Conservation (phyloP, 2,888 invertebrate genomes). For the Callyntrura guangdongensis region DNA sequence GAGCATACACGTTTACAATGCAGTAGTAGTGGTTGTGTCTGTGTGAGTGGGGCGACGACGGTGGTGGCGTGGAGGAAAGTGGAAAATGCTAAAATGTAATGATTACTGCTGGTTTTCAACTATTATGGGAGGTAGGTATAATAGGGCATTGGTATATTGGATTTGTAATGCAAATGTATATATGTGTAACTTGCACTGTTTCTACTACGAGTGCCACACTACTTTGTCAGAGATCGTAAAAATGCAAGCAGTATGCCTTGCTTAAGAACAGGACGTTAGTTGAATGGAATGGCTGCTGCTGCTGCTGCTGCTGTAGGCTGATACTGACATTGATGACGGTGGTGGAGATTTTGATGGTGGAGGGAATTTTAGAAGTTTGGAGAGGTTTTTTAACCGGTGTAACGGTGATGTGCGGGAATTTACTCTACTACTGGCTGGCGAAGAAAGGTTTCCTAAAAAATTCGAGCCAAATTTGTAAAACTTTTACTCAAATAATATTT, state of each 20-base stretch:
- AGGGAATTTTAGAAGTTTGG: neutral
- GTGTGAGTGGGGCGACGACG: too few species aligned
- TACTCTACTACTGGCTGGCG: too few species aligned
- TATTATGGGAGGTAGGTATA: neutral
- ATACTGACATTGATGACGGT: conserved; percentile 39
- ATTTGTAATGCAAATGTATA: neutral
- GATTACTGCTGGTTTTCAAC: neutral
- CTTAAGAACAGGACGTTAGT: conserved; percentile 12
- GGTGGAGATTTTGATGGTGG: neutral
- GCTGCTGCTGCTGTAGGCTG: neutral
- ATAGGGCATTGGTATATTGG: neutral
- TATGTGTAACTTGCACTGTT: neutral
- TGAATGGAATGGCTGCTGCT: neutral
- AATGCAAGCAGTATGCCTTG: conserved; percentile 34
- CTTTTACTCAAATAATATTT: too few species aligned
- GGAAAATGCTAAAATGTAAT: conserved; percentile 32
- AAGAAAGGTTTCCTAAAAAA: too few species aligned
- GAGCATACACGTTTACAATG: conserved; percentile 41
- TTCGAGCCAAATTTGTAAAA: too few species aligned
- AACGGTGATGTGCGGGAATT: too few species aligned
- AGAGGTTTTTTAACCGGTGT: neutral
- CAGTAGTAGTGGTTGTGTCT: neutral
- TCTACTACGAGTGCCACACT: conserved; percentile 22
- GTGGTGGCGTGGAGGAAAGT: conserved; percentile 14
- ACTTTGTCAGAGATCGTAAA: conserved; percentile 26